Evolutionary conservation across 2,113 vertebrate species (phyloP), one percentile per base, ranked within the genome.

Genomic region (Lethenteron reissneri): DNA sequence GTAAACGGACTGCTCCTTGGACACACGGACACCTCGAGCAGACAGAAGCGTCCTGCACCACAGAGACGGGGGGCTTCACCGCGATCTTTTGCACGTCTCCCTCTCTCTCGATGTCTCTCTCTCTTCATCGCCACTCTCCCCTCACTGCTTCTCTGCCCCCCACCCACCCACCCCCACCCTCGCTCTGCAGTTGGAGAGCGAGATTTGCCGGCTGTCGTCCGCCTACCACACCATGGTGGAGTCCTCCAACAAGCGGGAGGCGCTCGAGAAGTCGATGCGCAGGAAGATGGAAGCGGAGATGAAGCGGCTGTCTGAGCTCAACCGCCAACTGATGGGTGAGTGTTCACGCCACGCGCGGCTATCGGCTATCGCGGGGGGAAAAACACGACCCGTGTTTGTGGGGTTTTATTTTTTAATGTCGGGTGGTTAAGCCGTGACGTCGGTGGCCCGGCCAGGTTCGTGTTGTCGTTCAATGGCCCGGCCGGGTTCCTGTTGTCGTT

Each of bases 161-260:
- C n/a, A n/a, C 9, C 64, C n/a, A n/a, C 10, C 9, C 25, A n/a
- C 8, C 64, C n/a, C 64, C 64, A 17, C 64, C 25, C 64, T 68
- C 25, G 11, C 64, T 68, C n/a, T 68, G 64, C 64, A 68, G 64
- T 68, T n/a, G n/a, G 64, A 68, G 64, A 25, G n/a, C n/a, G n/a
- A 68, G 64, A 10, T 68, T n/a, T 68, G n/a, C 25, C 64, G 25
- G 25, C 25, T 68, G 64, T n/a, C 64, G 9, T n/a, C n/a, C 9
- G 64, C 64, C 64, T 68, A 68, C 64, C n/a, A 25, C n/a, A 25
- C n/a, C 25, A n/a, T 68, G 64, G 64, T 68, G n/a, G 25, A n/a
- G 64, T 9, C 64, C 9, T 68, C 64, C n/a, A 68, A n/a, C n/a
- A 68, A 68, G 64, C 64, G 64, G 25, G 64, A 68, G 25, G 64